phyloP scores from a whole-genome alignment of 1,140 invertebrate species.

The Drosophila lini region DNA sequence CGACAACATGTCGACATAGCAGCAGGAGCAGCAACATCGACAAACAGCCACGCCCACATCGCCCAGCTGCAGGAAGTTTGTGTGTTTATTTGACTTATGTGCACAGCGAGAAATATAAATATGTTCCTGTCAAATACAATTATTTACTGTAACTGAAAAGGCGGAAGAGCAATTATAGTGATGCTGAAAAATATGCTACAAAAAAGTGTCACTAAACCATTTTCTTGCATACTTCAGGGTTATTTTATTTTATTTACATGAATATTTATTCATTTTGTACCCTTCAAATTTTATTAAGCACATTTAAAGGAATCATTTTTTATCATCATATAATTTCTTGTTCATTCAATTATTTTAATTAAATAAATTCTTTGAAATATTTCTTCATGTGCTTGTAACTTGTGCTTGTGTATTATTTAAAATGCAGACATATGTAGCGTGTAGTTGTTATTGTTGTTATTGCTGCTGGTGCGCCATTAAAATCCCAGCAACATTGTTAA shows the following conservation, averaged over 20 bases:
- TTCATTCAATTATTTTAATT: too few relatives aligned
- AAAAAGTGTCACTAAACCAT: not conserved
- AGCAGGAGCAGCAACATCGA: constrained; percentile 26
- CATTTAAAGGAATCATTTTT: too few relatives aligned
- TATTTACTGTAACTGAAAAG: not conserved
- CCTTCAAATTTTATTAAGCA: too few relatives aligned
- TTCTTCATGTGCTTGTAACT: constrained; percentile 10
- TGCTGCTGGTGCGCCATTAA: constrained; percentile 58
- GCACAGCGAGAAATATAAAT: constrained; percentile 10
- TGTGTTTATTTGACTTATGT: constrained; percentile 53
- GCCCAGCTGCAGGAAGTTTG: constrained; percentile 24
- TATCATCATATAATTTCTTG: too few relatives aligned
- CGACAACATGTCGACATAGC: constrained; percentile 54
- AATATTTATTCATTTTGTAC: not conserved
- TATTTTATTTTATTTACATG: too few relatives aligned
- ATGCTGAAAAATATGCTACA: not conserved
- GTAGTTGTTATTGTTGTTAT: constrained; percentile 42
- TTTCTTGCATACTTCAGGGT: not conserved
- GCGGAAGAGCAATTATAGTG: not conserved
- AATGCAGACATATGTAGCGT: constrained; percentile 69
- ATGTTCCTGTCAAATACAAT: not conserved
- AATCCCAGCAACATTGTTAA: constrained; percentile 82
- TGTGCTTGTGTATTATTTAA: constrained; percentile 67
- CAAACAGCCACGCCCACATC: constrained; percentile 43
- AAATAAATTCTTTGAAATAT: not conserved